Evolutionary conservation across 1,140 invertebrate species (phyloP), one percentile per base, ranked within the genome.

Genomic region (Drosophila aff.): DNA sequence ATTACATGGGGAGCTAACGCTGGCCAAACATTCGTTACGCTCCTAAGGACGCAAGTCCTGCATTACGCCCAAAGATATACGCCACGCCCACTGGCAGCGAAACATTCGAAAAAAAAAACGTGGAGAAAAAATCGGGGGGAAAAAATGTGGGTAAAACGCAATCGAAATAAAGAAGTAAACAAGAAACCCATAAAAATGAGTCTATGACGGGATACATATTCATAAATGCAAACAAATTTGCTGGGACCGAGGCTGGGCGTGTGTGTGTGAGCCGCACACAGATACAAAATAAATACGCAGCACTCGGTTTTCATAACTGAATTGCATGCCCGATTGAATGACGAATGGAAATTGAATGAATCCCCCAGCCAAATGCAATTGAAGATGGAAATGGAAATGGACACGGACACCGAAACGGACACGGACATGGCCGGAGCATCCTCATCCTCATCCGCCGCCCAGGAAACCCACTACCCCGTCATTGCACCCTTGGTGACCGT

Each of bases 191-290:
- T 81, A 72, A 79, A 79, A 79, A 79, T 73, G 67, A 78, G 82
- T 81, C 72, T 84, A 63, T 62, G 62, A 57, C 55, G 66, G 61
- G 44, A 76, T 65, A 71, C 59, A 81, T 77, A 82, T 87, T 82
- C 69, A 83, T 87, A 73, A 82, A 82, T 80, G 84, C 80, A 89
- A 83, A 78, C 84, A 87, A 83, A 84, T 84, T 84, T 79, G 69
- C 53, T 55, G 53, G 49, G 49, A n/a, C 28, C 26, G 0, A 10
- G 33, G 13, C 52, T 38, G 40, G 55, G n/a, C 23, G 18, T 43
- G 18, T 31, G 15, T 46, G 43, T 21, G 23, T 23, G 55, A 43
- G 44, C 18, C 46, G 36, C 50, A 72, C 68, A 69, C 68, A 58
- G 65, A 69, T 58, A 66, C 68, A 85, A 85, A 82, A 67, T 66